phyloP scores from a whole-genome alignment of 2,888 invertebrate genomes.

The Acrocera orbiculus region DNA sequence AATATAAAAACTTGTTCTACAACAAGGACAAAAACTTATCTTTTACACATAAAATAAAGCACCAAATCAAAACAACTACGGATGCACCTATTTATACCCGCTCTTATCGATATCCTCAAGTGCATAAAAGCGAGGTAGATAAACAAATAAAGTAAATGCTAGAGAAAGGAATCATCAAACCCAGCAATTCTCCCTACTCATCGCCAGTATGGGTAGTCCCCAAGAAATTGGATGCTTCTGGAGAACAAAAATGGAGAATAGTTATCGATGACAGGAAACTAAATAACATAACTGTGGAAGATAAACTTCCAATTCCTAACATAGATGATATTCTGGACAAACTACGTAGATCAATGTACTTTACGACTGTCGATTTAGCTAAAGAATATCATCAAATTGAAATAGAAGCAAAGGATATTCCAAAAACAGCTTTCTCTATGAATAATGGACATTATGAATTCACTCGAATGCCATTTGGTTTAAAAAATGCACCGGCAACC shows the following conservation, averaged over 20 bases:
- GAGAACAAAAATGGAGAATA: conserved; percentile 7
- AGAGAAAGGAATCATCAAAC: conserved; percentile 12
- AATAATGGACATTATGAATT: conserved; percentile 7
- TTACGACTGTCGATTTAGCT: conserved; percentile 14
- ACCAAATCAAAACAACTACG: conserved; percentile 5
- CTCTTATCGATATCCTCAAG: conserved; percentile 8
- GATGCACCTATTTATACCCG: conserved; percentile 8
- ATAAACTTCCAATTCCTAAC: conserved; percentile 14
- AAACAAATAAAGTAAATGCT: conserved; percentile 10
- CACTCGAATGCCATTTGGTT: conserved; percentile 7
- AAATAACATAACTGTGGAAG: conserved; percentile 11
- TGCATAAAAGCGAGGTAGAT: conserved; percentile 2
- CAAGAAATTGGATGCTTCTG: conserved; percentile 3
- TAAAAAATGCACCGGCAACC: conserved; percentile 6
- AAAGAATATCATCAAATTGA: conserved; percentile 17
- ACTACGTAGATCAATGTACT: conserved; percentile 10
- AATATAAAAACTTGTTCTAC: conserved; percentile 2
- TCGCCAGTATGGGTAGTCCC: conserved; percentile 4
- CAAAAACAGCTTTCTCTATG: conserved; percentile 8
- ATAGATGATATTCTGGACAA: conserved; percentile 13
- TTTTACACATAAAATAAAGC: conserved; percentile 7
- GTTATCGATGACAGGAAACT: conserved; percentile 4
- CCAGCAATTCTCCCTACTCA: conserved; percentile 3
- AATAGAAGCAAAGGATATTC: conserved; percentile 6
- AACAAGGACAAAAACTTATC: conserved; percentile 2